phyloP scores from a whole-genome alignment of 2,113 vertebrate species.

The Cariama cristata region DNA sequence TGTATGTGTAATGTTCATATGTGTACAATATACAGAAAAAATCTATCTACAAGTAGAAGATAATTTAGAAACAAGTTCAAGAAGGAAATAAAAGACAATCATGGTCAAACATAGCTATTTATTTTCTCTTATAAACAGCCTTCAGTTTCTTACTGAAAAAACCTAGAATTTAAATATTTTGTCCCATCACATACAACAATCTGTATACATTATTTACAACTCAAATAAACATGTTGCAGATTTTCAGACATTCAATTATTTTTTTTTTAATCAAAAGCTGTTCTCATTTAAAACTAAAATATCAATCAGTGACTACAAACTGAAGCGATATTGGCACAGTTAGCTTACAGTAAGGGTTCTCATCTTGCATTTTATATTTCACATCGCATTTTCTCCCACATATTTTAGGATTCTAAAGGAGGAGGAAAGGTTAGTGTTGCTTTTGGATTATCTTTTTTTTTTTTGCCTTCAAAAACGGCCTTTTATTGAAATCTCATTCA shows the following conservation, averaged over 20 bases:
- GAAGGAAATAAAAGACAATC: conserved; percentile 29
- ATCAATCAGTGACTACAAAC: conserved; percentile 30
- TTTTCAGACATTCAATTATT: conserved; percentile 71
- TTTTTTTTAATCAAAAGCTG: conserved; percentile 40
- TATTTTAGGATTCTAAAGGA: not conserved
- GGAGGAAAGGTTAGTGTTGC: conserved; percentile 1
- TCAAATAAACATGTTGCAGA: conserved; percentile 73
- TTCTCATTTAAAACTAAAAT: conserved; percentile 30
- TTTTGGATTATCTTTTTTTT: not conserved
- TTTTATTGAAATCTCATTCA: not conserved
- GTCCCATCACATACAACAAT: conserved; percentile 75
- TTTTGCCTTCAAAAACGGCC: not conserved
- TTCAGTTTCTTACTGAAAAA: conserved; percentile 76
- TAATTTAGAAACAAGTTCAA: not conserved
- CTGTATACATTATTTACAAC: conserved; percentile 86
- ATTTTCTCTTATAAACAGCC: conserved; percentile 86
- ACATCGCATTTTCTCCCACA: not conserved
- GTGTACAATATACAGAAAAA: not conserved
- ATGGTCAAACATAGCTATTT: conserved; percentile 85
- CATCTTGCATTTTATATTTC: not conserved
- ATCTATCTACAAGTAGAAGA: not conserved
- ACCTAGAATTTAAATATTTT: conserved; percentile 80
- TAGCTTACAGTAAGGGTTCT: conserved; percentile 54
- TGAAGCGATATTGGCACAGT: conserved; percentile 66
- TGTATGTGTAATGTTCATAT: not conserved